Evolutionary conservation across 1,140 invertebrate species (phyloP).

Genomic region (Halictus rubicundus): DNA sequence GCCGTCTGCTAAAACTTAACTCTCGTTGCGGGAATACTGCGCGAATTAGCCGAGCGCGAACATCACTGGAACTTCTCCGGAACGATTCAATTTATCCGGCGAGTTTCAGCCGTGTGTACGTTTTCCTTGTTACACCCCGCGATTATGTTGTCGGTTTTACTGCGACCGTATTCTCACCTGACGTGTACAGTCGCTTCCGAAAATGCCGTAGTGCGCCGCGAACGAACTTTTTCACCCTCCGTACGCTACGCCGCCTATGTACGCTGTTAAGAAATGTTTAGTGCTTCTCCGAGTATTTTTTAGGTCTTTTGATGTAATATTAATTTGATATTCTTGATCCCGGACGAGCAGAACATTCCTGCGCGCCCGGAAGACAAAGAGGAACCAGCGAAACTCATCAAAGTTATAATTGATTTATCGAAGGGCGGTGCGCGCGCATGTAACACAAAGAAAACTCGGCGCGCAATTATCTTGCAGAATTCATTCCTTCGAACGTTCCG

Average conservation of each 20-base stretch:
- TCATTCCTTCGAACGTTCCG: not conserved
- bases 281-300: too few relatives aligned
- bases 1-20: not conserved
- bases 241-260: too few relatives aligned
- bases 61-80: not conserved
- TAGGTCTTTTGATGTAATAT: too few relatives aligned
- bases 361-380: not conserved
- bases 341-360: not conserved
- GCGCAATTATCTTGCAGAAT: not conserved
- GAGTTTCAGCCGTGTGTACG: not conserved
- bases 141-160: not conserved
- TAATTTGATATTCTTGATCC: not conserved
- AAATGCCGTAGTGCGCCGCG: too few relatives aligned
- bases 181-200: too few relatives aligned
- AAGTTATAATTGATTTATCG: conserved; percentile 4
- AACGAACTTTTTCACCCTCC: too few relatives aligned
- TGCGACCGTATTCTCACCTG: not conserved
- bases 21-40: not conserved
- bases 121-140: not conserved
- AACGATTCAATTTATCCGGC: not conserved
- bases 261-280: too few relatives aligned
- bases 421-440: not conserved
- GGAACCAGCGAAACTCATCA: not conserved
- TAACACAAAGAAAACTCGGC: not conserved
- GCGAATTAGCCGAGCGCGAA: not conserved